These are phyloP conservation scores for Darevskia nairensis DNA, from an alignment of 2,797 vertebrate genomes.

Conservation along the genomic window DNA sequence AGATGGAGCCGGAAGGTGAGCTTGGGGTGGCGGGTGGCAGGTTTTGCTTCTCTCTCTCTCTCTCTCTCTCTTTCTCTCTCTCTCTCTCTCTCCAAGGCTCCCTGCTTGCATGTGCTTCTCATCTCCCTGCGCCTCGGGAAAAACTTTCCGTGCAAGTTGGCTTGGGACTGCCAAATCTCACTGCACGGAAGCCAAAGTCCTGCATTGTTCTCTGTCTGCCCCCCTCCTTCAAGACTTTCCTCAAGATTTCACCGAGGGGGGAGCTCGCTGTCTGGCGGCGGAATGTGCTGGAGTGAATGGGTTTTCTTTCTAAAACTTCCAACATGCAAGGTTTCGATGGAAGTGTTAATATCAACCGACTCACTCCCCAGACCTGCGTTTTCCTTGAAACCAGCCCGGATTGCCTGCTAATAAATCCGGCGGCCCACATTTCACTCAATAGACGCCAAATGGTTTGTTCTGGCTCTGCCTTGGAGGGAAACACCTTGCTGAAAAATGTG, in stretches of 20 bases:
- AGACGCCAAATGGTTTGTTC: neutral
- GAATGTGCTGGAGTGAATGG: neutral
- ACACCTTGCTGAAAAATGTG: neutral
- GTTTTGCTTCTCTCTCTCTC: neutral
- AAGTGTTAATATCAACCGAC: neutral
- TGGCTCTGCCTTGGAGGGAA: slow-evolving; percentile 5
- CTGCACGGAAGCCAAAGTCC: neutral
- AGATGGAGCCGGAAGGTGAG: slow-evolving; percentile 67
- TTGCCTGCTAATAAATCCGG: neutral
- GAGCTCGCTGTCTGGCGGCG: neutral
- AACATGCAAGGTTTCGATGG: neutral
- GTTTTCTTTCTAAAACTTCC: neutral
- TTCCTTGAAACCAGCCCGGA: neutral
- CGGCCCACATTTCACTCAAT: neutral
- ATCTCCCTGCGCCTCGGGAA: neutral
- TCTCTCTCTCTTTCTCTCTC: no score
- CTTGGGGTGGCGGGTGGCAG: neutral
- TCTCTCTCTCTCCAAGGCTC: neutral
- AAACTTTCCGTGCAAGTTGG: neutral
- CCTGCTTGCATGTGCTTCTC: neutral
- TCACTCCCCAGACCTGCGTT: neutral
- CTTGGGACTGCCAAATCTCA: neutral
- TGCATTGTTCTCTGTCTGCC: neutral
- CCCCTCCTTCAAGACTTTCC: neutral
- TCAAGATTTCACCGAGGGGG: neutral